Percentiles rank a stretch among this genome's conserved stretches.
phyloP scores from a whole-genome alignment of 2,797 vertebrate species.

The Otolemur crassicaudatus region DNA sequence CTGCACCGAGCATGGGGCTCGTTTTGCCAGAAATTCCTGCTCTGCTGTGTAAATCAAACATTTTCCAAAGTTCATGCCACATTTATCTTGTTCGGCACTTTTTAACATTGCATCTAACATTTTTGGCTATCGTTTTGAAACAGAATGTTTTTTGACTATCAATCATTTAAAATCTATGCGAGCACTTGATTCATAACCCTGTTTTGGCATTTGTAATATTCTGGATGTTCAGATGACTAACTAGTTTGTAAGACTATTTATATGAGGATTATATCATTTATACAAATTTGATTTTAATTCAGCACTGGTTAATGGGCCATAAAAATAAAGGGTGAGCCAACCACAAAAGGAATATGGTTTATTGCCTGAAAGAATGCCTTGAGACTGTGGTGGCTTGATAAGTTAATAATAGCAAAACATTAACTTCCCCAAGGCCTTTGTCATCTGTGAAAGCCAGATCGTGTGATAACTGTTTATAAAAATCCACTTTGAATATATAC shows the following conservation, averaged over 20 bases:
- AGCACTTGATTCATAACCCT: slow-evolving; percentile 31
- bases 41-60: neutral
- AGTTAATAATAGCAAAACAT: slow-evolving; percentile 85
- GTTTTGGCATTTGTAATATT: neutral
- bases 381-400: slow-evolving; percentile 78
- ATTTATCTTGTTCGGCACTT: neutral
- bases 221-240: slow-evolving; percentile 70
- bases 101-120: neutral
- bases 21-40: neutral
- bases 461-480: slow-evolving; percentile 78
- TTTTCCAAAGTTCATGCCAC: neutral
- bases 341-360: slow-evolving; percentile 80
- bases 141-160: neutral
- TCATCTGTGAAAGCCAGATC: slow-evolving; percentile 81
- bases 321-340: slow-evolving; percentile 82
- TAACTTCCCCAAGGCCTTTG: slow-evolving; percentile 85
- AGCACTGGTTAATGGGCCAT: slow-evolving; percentile 79
- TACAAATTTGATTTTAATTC: slow-evolving; percentile 81
- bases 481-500: slow-evolving; percentile 76
- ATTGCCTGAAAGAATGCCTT: slow-evolving; percentile 82
- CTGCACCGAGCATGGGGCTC: neutral
- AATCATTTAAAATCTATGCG: neutral
- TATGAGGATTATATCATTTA: slow-evolving; percentile 64
- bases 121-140: neutral
- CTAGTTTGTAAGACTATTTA: slow-evolving; percentile 66